Evolutionary conservation across 2,113 vertebrate genomes (phyloP).

Genomic region (Dascyllus trimaculatus): DNA sequence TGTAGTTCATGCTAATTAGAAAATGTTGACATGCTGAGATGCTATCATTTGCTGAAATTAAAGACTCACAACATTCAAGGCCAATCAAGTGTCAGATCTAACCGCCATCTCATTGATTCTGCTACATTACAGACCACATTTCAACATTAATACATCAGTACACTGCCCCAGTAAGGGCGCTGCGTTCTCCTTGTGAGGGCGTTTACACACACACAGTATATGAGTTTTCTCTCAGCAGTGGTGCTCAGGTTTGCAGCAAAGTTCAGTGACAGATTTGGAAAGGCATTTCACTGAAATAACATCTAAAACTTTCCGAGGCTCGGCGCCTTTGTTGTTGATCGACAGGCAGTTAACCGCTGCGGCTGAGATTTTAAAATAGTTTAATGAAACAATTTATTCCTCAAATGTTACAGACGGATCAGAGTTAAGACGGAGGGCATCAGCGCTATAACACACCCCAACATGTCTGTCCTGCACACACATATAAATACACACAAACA

Average conservation of each 20-base stretch:
- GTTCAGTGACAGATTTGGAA: conserved; percentile 9
- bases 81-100: not conserved
- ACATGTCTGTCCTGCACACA: conserved; percentile 15
- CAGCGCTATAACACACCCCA: not conserved
- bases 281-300: conserved; percentile 17
- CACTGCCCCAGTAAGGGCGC: not conserved
- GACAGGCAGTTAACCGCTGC: conserved; percentile 4
- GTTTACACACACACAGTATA: not conserved
- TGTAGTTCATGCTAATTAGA: no score
- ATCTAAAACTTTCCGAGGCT: conserved; percentile 2
- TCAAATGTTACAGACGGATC: conserved; percentile 17
- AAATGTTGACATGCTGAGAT: no score
- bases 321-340: conserved; percentile 6
- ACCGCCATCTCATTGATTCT: conserved; percentile 18
- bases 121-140: conserved; percentile 36
- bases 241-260: conserved; percentile 18
- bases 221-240: not conserved
- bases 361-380: conserved; percentile 29
- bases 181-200: not conserved
- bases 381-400: conserved; percentile 21
- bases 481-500: conserved; percentile 31
- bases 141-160: conserved; percentile 28
- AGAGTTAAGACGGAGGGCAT: not conserved
- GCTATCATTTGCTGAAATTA: no score
- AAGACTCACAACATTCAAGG: not conserved